Base-by-base conservation (phyloP, 2,888 invertebrate genomes). In the Gnatocerus cornutus region DNA sequence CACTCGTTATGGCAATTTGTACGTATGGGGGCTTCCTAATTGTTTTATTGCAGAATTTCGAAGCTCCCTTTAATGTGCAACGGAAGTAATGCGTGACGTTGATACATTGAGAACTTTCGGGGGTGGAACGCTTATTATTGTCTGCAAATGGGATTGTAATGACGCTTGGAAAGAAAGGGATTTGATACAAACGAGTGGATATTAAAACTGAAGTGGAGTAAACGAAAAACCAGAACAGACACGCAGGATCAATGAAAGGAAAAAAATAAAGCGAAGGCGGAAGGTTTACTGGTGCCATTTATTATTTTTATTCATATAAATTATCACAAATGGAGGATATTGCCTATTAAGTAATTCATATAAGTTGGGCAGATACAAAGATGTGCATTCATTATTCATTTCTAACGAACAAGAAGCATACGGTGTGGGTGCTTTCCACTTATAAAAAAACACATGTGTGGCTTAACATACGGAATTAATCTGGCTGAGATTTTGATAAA, bases 11-110 rank as follows among this genome's bases (percentile, higher is more conserved):
- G 72, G 73, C 74, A 75, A 74, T 76, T 77, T 74, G 73, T 73
- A 56, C 74, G 59, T 61, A 74, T 71, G 73, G 68, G 75, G 79
- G 78, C 74, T 73, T 71, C 74, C 71, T 78, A 78, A 77, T 77
- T 79, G 76, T 76, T 75, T 73, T 75, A 78, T 74, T 73, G 70
- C 72, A 69, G 69, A 66, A 66, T 65, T 61, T 69, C 30, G 61
- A 64, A 59, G 58, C 39, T 37, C 46, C 46, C 46, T 63, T 63
- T 68, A 55, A 61, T 62, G 45, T 50, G 48, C n/a, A n/a, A 21
- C 41, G 48, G 48, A 45, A 67, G 62, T 55, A 68, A 68, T 62
- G 43, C 43, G 45, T 41, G 68, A 68, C 68, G 41, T 52, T 61
- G 67, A 67, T 67, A 61, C 61, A 67, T 67, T 52, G 12, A 43